A percentile compares a stretch with the other conserved stretches of the same genome.
Evolutionary conservation across 2,113 vertebrate species (phyloP).

Genomic region (Chaetodon auriga): DNA sequence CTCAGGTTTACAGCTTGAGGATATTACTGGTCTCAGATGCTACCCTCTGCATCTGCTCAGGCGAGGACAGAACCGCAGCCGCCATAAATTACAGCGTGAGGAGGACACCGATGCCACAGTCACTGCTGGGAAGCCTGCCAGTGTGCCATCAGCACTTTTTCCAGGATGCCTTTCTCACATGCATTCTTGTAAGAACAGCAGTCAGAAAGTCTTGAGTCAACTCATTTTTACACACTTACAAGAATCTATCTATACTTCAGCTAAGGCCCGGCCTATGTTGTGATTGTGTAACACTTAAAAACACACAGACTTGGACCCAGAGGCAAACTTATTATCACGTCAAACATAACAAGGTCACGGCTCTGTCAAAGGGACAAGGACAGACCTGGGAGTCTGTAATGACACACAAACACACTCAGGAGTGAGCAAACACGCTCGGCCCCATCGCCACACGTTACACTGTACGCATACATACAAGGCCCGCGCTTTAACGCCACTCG

Average conservation of each 20-base stretch:
- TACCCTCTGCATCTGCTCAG: conserved; percentile 69
- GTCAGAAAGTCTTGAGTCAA: conserved; percentile 40
- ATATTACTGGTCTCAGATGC: conserved; percentile 64
- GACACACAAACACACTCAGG: conserved; percentile 56
- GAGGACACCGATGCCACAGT: conserved; percentile 76
- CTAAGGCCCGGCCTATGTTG: conserved; percentile 19
- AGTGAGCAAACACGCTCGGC: conserved; percentile 58
- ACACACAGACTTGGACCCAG: conserved; percentile 39
- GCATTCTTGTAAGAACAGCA: conserved; percentile 48
- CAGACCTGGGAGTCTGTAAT: conserved; percentile 49
- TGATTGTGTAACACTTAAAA: conserved; percentile 44
- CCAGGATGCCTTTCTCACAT: conserved; percentile 39
- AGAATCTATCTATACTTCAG: conserved; percentile 27
- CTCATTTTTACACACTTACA: conserved; percentile 27
- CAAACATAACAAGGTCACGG: conserved; percentile 68
- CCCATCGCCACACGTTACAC: conserved; percentile 38
- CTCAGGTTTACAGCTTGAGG: conserved; percentile 73
- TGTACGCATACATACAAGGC: conserved; percentile 30
- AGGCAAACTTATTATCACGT: conserved; percentile 47
- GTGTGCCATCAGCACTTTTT: conserved; percentile 74
- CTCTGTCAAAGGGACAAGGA: conserved; percentile 61
- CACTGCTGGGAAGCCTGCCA: conserved; percentile 71
- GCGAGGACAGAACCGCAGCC: conserved; percentile 77
- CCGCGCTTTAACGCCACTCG: conserved; percentile 22
- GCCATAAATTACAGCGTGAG: conserved; percentile 75